Percentiles rank a stretch among this genome's conserved stretches.
Evolutionary conservation across 92 coral and sea anemone species (phyloP).

Genomic region (Bergia sp.): DNA sequence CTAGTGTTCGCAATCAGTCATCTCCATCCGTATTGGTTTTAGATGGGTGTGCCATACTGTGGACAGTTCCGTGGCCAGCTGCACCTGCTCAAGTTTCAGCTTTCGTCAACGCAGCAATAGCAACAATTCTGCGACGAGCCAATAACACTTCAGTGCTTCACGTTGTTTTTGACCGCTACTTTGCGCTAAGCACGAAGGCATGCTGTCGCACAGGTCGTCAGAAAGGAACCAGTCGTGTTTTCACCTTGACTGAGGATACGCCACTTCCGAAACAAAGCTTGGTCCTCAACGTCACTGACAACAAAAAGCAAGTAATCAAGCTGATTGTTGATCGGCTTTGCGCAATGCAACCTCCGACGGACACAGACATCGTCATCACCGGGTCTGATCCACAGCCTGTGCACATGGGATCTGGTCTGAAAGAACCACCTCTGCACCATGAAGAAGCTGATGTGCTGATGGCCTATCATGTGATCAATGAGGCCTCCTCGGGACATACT

Average conservation of each 20-base stretch:
- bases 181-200: not conserved
- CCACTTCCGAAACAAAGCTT: not conserved
- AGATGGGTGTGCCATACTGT: conserved; percentile 72
- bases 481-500: not conserved
- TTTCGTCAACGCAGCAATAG: conserved; percentile 56
- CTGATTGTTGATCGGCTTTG: not conserved
- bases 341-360: not conserved
- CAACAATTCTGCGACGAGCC: conserved; percentile 42
- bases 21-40: conserved; percentile 49
- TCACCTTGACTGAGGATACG: not conserved
- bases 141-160: not conserved
- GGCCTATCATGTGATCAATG: not conserved
- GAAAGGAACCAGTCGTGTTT: not conserved
- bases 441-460: not conserved
- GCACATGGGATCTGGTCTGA: not conserved
- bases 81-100: conserved; percentile 52
- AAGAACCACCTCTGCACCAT: not conserved
- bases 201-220: not conserved
- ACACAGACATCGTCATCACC: not conserved
- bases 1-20: conserved; percentile 41
- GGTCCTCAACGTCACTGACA: not conserved
- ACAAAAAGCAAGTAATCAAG: not conserved
- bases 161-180: not conserved
- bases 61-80: conserved; percentile 70
- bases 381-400: not conserved